phyloP scores from a whole-genome alignment of 2,888 invertebrate genomes.

The Dione juno region DNA sequence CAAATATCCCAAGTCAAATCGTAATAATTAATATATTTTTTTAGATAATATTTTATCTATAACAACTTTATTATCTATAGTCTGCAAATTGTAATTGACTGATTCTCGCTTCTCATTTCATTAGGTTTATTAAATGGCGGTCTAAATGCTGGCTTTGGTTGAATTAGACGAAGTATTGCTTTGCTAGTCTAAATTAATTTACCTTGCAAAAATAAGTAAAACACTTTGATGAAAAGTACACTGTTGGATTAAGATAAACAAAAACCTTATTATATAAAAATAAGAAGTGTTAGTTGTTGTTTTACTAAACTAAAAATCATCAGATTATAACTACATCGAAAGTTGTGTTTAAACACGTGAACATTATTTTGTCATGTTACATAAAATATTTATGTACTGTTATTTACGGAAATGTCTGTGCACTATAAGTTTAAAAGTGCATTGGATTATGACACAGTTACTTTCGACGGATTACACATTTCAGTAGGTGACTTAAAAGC shows the following conservation, averaged over 20 bases:
- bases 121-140: constrained; percentile 31
- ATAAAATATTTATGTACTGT: constrained; percentile 48
- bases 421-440: constrained; percentile 99
- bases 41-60: constrained; percentile 1
- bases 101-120: background rate
- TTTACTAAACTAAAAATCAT: constrained; percentile 8
- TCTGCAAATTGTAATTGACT: background rate
- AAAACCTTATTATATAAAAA: background rate
- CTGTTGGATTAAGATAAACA: background rate
- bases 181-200: constrained; percentile 6
- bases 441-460: constrained; percentile 97
- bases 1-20: no score
- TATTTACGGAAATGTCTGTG: constrained; percentile 90
- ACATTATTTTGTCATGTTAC: constrained; percentile 58
- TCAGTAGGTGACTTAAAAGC: constrained; percentile 97
- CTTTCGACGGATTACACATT: constrained; percentile 98
- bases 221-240: background rate
- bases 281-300: constrained; percentile 5
- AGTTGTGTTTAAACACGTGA: constrained; percentile 42
- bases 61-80: constrained; percentile 1
- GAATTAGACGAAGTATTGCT: constrained; percentile 27
- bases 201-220: background rate
- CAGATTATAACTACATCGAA: constrained; percentile 11
- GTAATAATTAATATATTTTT: no score
- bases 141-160: constrained; percentile 25